Base-by-base conservation (phyloP, 2,888 invertebrate genomes). In the Timema podura region DNA sequence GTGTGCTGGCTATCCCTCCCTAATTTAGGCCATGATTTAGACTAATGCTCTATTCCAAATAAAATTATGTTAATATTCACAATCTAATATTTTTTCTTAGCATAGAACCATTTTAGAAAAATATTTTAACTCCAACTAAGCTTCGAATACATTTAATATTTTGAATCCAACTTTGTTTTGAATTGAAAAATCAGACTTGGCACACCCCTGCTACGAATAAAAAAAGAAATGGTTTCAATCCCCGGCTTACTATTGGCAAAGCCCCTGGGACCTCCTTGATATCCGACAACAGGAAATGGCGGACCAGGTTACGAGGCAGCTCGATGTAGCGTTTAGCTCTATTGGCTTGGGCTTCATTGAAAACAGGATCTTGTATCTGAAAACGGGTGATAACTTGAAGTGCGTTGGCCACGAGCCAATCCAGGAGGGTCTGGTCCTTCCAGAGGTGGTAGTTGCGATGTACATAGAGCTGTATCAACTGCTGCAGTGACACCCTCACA, bases 351-450 rank as follows among this genome's bases (percentile, higher is more conserved):
- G 85, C 90, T 64, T 88, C 89, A 71, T 83, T 83, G 0, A 88
- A 82, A 15, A 85, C 77, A 0, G 85, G 83, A 78, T 91, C 90
- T 44, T 82, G 82, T n/a, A 77, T 79, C 72, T 90, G 88, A 6
- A 91, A 86, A 69, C 86, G 82, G 75, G 88, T 85, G 64, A 93
- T 77, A 8, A 88, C 89, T 44, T 79, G 77, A 71, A 88, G 85
- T 0, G 90, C 91, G 79, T 90, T 91, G 69, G 82, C 83, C 78
- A 93, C 93, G 71, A 95, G 79, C 92, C 93, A 95, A 0, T 85
- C 83, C 67, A 94, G 78, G 67, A 91, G 84, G 72, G 88, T 88
- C 16, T 86, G 82, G 75, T 91, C 90, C 77, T 92, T 91, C 94
- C 95, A 95, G 66, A 93, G 83, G 68, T 90, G 87, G 78, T 87